Conservation (phyloP, 2,888 invertebrate species). For the Catocala nupta region DNA sequence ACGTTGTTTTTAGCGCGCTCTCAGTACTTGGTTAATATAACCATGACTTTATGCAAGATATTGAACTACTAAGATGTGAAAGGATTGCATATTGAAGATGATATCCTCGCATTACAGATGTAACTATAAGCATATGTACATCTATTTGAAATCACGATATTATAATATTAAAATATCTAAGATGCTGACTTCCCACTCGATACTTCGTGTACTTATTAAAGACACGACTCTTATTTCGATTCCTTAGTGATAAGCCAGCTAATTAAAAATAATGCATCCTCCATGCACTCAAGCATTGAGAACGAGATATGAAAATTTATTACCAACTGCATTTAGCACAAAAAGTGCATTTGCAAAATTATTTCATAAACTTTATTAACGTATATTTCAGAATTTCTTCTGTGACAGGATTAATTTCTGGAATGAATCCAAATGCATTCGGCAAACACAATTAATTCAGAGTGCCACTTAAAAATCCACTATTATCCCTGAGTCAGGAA, state of each 20-base stretch:
- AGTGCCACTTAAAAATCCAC: conserved; percentile 33
- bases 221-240: too few species aligned
- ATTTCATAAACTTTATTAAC: conserved; percentile 3
- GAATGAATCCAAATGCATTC: conserved; percentile 60
- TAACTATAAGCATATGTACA: too few species aligned
- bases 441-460: conserved; percentile 41
- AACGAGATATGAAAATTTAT: background rate
- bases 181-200: too few species aligned
- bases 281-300: too few species aligned
- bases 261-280: background rate
- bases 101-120: too few species aligned
- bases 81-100: too few species aligned
- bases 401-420: conserved; percentile 46
- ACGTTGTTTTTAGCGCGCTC: background rate
- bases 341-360: conserved; percentile 7
- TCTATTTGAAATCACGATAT: too few species aligned
- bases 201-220: too few species aligned
- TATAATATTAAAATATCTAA: too few species aligned
- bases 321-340: background rate
- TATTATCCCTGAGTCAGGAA: conserved; percentile 23
- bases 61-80: too few species aligned
- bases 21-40: too few species aligned
- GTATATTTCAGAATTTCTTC: conserved; percentile 11
- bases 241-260: background rate
- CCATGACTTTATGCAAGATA: too few species aligned